Conservation (phyloP, 2,888 invertebrate genomes). For the Petrophora chlorosata region DNA sequence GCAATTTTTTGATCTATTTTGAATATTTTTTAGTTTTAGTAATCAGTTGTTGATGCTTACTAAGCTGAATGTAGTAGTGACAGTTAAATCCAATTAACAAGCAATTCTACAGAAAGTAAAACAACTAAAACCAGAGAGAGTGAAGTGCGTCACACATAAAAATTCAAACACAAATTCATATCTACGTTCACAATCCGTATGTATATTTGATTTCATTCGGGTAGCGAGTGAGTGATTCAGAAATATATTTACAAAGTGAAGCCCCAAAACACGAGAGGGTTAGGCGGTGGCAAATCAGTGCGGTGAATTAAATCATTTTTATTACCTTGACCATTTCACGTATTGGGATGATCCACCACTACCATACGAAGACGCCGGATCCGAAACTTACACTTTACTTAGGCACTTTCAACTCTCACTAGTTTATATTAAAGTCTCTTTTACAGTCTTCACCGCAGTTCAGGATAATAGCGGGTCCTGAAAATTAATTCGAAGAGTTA, state of each 20-base stretch:
- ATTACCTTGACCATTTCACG: constrained; percentile 84
- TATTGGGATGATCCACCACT: constrained; percentile 65
- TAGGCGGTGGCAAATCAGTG: constrained; percentile 70
- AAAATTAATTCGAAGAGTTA: constrained; percentile 67
- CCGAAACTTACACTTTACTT: constrained; percentile 53
- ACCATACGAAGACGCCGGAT: constrained; percentile 56
- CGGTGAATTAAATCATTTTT: constrained; percentile 74
- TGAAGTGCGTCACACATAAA: constrained; percentile 55
- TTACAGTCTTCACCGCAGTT: constrained; percentile 70
- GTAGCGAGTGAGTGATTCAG: constrained; percentile 67
- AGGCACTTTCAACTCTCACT: constrained; percentile 66
- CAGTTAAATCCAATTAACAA: constrained; percentile 1
- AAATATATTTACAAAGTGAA: constrained; percentile 76
- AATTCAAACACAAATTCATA: constrained; percentile 57
- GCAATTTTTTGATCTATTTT: no score
- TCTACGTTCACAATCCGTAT: constrained; percentile 44
- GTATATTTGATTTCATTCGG: constrained; percentile 58
- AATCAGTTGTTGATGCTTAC: no score
- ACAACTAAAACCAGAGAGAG: constrained; percentile 37
- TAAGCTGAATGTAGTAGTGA: background rate
- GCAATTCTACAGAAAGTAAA: constrained; percentile 20
- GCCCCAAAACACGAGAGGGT: constrained; percentile 74
- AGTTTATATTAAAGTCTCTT: constrained; percentile 55
- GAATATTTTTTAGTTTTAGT: no score
- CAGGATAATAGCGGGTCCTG: constrained; percentile 77